Evolutionary conservation across 2,797 vertebrate species (phyloP), one percentile per base, ranked within the genome.

Genomic region (Falco cherrug): DNA sequence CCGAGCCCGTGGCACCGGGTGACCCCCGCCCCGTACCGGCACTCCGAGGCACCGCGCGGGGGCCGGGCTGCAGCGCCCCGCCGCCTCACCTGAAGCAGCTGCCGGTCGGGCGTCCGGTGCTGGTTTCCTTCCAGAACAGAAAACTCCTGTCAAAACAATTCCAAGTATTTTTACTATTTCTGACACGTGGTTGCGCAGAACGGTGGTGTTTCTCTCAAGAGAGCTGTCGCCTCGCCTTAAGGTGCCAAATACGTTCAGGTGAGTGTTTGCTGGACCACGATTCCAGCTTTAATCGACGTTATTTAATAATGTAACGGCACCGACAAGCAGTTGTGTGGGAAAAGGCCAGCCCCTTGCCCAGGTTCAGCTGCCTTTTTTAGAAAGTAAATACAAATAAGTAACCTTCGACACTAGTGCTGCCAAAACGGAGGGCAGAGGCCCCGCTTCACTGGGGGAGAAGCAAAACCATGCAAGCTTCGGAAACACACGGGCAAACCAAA

Each of bases 161-260:
- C 19, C 51, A 56, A 28, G 3, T 63, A 35, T 81, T 88, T 69
- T 61, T 16, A 10, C n/a, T 33, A 2, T 81, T 67, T 61, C 12
- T 60, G 45, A 7, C 33, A 4, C 5, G 56, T 21, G 53, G n/a
- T 18, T 74, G 29, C 3, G 1, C 16, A 33, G 24, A 4, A 17
- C 5, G 5, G 29, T 8, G 1, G 25, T 25, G 31, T 47, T 74
- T 31, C 61, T 16, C 41, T 5, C 11, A 5, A 6, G 35, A 61
- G 28, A 54, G 26, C 41, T 8, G 1, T 29, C 1, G 1, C 31
- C 63, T 59, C 37, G 8, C 39, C 41, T 43, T 16, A 8, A 14
- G 33, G 26, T 0, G 0, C 28, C 35, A 37, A 5, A 7, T 13
- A 4, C 0, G 1, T 14, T 16, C 2, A 4, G 60, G 35, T 1